These are phyloP conservation scores for Oxygymnocypris stewartii DNA, from an alignment of 2,113 vertebrate species.

Conservation along the genomic window DNA sequence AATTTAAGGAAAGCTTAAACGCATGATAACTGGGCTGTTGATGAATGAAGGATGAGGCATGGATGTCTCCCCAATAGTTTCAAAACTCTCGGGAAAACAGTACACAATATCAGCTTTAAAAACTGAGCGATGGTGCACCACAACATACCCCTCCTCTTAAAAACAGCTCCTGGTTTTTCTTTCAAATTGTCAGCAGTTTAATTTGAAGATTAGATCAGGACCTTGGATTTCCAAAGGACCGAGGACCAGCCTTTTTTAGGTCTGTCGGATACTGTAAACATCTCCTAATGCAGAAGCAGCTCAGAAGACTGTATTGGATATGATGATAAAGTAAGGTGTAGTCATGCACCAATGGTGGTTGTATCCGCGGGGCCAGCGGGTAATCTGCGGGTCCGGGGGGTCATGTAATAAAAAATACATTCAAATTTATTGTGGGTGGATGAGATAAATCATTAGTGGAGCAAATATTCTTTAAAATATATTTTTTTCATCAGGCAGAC, in stretches of 20 bases:
- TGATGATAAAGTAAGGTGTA: background rate
- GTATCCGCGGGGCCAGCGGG: no score
- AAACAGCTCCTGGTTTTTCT: background rate
- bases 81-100: background rate
- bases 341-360: no score
- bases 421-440: no score
- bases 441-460: no score
- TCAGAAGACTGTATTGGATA: background rate
- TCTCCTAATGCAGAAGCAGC: background rate
- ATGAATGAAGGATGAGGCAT: background rate
- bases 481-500: no score
- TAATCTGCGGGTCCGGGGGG: no score
- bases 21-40: background rate
- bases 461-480: no score
- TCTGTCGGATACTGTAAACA: background rate
- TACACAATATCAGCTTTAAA: background rate
- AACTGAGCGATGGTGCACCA: background rate
- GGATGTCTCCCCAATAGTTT: background rate
- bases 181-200: background rate
- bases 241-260: background rate
- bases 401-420: no score
- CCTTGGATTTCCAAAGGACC: background rate
- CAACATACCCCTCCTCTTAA: background rate
- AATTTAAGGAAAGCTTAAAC: background rate
- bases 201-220: conserved; percentile 30